Percentiles rank a stretch among this genome's conserved stretches.
Conservation (phyloP, 2,113 vertebrate species). For the Microcebus jonahi region DNA sequence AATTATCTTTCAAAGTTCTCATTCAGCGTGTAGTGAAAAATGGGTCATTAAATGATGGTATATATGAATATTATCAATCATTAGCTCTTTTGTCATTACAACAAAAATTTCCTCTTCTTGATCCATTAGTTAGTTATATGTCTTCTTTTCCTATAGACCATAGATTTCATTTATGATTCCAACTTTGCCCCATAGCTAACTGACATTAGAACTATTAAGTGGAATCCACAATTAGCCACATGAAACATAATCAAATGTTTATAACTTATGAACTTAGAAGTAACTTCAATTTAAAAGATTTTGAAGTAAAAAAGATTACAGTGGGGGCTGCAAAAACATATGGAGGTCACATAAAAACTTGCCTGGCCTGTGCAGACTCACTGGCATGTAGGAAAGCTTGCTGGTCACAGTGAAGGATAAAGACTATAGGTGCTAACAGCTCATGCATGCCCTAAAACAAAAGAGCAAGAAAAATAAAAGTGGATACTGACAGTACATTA, state of each 20-base stretch:
- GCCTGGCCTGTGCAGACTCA: constrained; percentile 96
- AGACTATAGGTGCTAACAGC: constrained; percentile 96
- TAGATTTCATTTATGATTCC: not conserved
- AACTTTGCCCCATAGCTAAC: not conserved
- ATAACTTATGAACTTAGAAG: not conserved
- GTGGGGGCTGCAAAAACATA: not conserved
- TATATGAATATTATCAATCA: not conserved
- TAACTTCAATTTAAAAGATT: not conserved
- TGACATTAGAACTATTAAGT: not conserved
- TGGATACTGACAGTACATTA: not conserved
- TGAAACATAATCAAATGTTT: constrained; percentile 26
- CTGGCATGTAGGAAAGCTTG: constrained; percentile 98
- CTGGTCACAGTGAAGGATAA: constrained; percentile 97
- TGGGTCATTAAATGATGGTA: not conserved
- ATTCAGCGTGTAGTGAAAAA: not conserved
- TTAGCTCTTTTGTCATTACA: not conserved
- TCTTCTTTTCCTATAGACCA: not conserved
- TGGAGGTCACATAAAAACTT: constrained; percentile 71
- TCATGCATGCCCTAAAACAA: constrained; percentile 96
- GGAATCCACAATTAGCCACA: not conserved
- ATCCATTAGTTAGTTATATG: not conserved
- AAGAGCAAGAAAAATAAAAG: constrained; percentile 25
- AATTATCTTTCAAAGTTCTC: not conserved
- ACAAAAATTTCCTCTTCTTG: not conserved
- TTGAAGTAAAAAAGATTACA: not conserved